These are phyloP conservation scores for Cephalopachus bancanus DNA, from an alignment of 2,797 vertebrate species.

Conservation along the genomic window DNA sequence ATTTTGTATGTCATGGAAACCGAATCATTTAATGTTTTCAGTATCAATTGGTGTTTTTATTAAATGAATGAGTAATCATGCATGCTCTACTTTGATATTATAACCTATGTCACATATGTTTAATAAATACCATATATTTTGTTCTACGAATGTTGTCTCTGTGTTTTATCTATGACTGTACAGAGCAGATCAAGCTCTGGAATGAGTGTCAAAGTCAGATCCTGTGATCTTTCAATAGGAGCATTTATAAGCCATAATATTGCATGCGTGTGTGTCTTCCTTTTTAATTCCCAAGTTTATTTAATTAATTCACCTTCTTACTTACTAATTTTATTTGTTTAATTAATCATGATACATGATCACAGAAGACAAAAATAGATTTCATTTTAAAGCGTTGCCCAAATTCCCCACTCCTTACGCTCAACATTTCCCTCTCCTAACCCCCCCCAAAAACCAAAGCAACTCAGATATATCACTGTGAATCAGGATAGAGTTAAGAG, in stretches of 20 bases:
- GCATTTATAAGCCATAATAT: not conserved
- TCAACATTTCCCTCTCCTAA: not conserved
- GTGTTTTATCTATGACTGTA: not conserved
- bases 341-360: not conserved
- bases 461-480: not conserved
- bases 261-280: not conserved
- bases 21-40: conserved; percentile 72
- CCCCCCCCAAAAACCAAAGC: not conserved
- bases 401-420: not conserved
- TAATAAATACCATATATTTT: conserved; percentile 85
- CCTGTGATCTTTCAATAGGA: not conserved
- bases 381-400: not conserved
- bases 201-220: not conserved
- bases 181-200: not conserved
- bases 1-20: conserved; percentile 74
- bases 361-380: conserved; percentile 24
- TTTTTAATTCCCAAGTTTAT: conserved; percentile 27
- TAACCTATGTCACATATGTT: conserved; percentile 72
- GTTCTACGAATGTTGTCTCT: conserved; percentile 67
- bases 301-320: not conserved
- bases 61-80: conserved; percentile 57
- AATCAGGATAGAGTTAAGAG: not conserved
- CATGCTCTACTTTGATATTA: conserved; percentile 64
- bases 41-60: conserved; percentile 72
- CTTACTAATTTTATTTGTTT: not conserved